These are phyloP conservation scores for Zoanthus gigantus DNA, from an alignment of 92 coral and sea anemone species.

Conservation along the genomic window DNA sequence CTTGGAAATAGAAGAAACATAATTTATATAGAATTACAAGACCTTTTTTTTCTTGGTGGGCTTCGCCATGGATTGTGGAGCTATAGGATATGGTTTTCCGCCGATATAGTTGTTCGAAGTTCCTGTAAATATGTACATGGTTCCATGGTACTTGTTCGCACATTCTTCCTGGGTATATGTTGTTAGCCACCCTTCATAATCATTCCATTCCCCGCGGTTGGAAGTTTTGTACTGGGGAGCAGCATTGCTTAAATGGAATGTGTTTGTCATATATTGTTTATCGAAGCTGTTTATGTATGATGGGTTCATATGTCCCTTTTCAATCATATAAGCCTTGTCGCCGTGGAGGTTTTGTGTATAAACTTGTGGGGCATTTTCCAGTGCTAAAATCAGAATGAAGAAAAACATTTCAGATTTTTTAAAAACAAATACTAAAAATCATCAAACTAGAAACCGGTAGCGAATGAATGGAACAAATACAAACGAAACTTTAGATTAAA, in stretches of 20 bases:
- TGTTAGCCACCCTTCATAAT: neutral
- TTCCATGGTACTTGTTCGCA: neutral
- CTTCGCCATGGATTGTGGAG: neutral
- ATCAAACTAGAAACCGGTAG: no score
- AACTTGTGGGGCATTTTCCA: no score
- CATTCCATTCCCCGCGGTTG: neutral
- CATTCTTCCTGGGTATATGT: neutral
- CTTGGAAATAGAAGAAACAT: no score
- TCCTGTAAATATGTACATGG: neutral
- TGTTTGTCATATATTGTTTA: neutral
- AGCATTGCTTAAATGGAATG: slow-evolving; percentile 13
- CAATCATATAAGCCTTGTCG: neutral
- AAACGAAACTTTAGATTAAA: no score
- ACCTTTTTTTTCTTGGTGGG: no score
- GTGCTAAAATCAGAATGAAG: no score
- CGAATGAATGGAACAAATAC: no score
- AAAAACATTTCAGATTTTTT: no score
- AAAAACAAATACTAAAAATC: no score
- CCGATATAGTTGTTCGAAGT: neutral
- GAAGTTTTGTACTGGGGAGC: slow-evolving; percentile 19
- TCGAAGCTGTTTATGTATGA: neutral
- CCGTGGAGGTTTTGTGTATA: no score
- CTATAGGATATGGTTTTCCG: neutral
- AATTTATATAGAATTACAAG: no score
- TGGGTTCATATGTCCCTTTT: slow-evolving; percentile 24